Conservation (phyloP, 2,888 invertebrate species). For the Chironomus riparius region DNA sequence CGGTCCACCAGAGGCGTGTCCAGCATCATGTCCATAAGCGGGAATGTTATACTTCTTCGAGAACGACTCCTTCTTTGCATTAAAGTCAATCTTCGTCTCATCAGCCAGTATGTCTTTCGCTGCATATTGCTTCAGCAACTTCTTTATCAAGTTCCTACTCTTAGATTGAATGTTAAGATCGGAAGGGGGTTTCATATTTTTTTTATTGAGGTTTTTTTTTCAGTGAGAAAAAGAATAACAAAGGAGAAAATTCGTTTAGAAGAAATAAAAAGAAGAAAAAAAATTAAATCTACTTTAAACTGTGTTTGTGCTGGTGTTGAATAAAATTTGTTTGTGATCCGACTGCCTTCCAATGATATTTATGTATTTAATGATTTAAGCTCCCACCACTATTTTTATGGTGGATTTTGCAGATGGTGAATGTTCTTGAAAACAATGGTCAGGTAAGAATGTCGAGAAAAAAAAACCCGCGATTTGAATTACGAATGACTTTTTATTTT, state of each 20-base stretch:
- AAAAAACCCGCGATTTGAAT: too few species aligned
- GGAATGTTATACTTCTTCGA: not conserved
- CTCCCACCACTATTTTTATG: too few species aligned
- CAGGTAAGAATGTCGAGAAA: too few species aligned
- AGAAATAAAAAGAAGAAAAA: not conserved
- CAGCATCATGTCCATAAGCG: not conserved
- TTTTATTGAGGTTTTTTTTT: not conserved
- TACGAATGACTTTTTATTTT: too few species aligned
- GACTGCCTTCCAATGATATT: too few species aligned
- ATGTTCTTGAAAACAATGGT: too few species aligned
- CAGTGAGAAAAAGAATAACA: not conserved
- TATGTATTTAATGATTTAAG: too few species aligned
- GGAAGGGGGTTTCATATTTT: not conserved
- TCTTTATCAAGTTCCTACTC: slow-evolving; percentile 9
- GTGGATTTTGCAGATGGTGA: too few species aligned
- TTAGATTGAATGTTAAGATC: not conserved
- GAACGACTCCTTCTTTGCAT: not conserved
- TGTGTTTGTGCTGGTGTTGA: not conserved
- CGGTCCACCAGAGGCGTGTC: not conserved
- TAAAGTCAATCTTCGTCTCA: slow-evolving; percentile 5
- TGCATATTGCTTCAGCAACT: not conserved
- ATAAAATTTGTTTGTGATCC: not conserved
- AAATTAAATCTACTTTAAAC: slow-evolving; percentile 3
- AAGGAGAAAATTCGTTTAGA: not conserved
- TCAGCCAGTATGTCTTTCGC: not conserved